A percentile compares a stretch with the other conserved stretches of the same genome.
These are phyloP conservation scores for Oophaga pumilio DNA, from an alignment of 2,113 vertebrate species.

Conservation along the genomic window DNA sequence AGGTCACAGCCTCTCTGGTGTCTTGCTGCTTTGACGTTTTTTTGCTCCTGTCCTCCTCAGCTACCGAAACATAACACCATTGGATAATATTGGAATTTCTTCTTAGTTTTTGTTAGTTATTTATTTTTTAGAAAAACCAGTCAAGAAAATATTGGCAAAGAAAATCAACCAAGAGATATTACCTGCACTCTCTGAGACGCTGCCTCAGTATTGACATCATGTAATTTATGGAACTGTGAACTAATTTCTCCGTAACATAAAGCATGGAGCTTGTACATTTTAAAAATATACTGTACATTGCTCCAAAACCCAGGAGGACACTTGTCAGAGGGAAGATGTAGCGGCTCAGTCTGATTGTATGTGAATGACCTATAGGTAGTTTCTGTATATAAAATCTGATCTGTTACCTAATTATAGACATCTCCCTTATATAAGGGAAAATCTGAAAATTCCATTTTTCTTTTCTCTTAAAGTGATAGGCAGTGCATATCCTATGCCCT, in stretches of 20 bases:
- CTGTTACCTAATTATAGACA: not conserved
- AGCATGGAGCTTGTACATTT: not conserved
- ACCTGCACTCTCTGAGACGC: not conserved
- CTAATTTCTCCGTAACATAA: constrained; percentile 41
- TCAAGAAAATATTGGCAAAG: constrained; percentile 3
- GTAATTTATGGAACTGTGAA: constrained; percentile 31
- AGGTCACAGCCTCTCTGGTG: no score
- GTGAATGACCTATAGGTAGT: not conserved
- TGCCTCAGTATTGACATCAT: not conserved
- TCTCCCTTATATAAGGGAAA: not conserved
- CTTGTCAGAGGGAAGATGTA: not conserved
- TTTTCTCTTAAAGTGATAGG: not conserved
- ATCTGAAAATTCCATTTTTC: not conserved
- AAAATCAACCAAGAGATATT: not conserved
- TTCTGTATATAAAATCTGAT: not conserved
- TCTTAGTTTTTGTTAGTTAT: not conserved
- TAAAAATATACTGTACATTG: not conserved
- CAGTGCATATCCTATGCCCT: no score
- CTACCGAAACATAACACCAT: no score
- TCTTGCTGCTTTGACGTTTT: no score
- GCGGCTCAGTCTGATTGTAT: not conserved
- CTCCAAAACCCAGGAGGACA: not conserved
- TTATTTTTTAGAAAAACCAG: not conserved
- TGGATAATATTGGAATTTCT: not conserved
- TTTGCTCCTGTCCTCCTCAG: no score